Evolutionary conservation across 2,888 invertebrate genomes (phyloP).

Genomic region (Neria commutata): DNA sequence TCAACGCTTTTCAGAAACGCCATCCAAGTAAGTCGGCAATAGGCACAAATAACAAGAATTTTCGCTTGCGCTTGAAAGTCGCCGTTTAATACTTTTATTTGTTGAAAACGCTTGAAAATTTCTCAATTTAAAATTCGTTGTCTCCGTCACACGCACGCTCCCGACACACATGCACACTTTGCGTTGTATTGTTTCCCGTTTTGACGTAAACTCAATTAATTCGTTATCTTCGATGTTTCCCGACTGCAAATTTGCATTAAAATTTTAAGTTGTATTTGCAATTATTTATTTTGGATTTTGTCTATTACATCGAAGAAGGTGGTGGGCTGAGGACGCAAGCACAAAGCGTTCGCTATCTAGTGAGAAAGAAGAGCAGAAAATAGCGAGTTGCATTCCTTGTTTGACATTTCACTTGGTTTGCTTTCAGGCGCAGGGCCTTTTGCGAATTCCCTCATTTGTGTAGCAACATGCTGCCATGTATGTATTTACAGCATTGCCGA

Average conservation of each 20-base stretch:
- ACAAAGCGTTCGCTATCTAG: slow-evolving; percentile 28
- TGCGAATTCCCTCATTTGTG: slow-evolving; percentile 23
- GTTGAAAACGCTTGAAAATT: slow-evolving; percentile 4
- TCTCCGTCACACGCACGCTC: slow-evolving; percentile 10
- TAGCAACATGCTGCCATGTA: too few species aligned
- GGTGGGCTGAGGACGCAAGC: slow-evolving; percentile 21
- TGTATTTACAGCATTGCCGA: too few species aligned
- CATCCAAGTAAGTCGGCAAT: background rate
- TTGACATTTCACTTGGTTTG: slow-evolving; percentile 37
- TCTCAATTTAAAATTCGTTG: slow-evolving; percentile 20
- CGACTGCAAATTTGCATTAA: slow-evolving; percentile 21
- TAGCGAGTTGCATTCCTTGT: slow-evolving; percentile 28
- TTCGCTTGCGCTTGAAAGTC: background rate
- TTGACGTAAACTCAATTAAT: slow-evolving; percentile 10
- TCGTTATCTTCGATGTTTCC: slow-evolving; percentile 32
- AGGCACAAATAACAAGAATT: background rate
- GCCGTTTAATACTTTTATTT: slow-evolving; percentile 15
- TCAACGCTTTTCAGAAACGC: slow-evolving; percentile 1
- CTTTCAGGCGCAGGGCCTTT: slow-evolving; percentile 39
- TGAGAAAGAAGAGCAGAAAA: slow-evolving; percentile 20
- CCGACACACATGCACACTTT: background rate
- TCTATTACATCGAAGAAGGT: too few species aligned
- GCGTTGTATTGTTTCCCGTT: slow-evolving; percentile 11
- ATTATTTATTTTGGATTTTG: slow-evolving; percentile 10
- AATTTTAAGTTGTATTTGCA: slow-evolving; percentile 13